Evolutionary conservation across 2,797 vertebrate species (phyloP), one percentile per base, ranked within the genome.

Genomic region (Poecilia velifera): DNA sequence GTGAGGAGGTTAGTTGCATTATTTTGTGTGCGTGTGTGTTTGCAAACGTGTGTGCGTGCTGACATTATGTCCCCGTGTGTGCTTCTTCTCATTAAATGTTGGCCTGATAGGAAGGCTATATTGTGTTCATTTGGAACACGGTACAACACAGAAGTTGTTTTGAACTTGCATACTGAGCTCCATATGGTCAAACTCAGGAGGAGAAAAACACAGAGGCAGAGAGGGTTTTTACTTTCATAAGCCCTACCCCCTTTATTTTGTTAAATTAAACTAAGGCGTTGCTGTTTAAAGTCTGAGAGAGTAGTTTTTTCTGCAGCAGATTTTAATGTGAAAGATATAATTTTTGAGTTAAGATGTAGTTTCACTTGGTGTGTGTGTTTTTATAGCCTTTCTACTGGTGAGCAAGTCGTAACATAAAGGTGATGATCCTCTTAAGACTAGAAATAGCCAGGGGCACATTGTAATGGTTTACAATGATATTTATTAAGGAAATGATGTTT

Each of bases 101-200:
- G 70, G 81, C 78, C 83, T 88, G 82, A 88, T 89, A 84, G 82
- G 86, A 88, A 84, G 74, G 68, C 51, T 46, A 68, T 78, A 80
- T 79, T 76, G 90, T 88, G 76, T 87, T 93, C 73, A 75, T 87
- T 85, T 83, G 87, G 78, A 89, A 83, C 84, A 53, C 82, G 66
- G 78, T 72, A 14, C 59, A 83, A 84, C 82, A 73, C 87, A 89
- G 82, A 86, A 85, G 87, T 86, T 92, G 90, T 93, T 91, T 91
- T 87, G 71, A 79, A 87, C 88, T 76, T 77, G 76, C 91, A 87
- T 87, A 90, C 84, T 91, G 89, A 72, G 86, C 90, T 89, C 88
- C 88, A 91, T 92, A 91, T 92, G 91, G 87, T 86, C 84, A 59
- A 77, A 87, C 83, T 86, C 84, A 86, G 78, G 80, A 84, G 82